Conservation (phyloP, 2,113 vertebrate genomes). For the Sturnira hondurensis region DNA sequence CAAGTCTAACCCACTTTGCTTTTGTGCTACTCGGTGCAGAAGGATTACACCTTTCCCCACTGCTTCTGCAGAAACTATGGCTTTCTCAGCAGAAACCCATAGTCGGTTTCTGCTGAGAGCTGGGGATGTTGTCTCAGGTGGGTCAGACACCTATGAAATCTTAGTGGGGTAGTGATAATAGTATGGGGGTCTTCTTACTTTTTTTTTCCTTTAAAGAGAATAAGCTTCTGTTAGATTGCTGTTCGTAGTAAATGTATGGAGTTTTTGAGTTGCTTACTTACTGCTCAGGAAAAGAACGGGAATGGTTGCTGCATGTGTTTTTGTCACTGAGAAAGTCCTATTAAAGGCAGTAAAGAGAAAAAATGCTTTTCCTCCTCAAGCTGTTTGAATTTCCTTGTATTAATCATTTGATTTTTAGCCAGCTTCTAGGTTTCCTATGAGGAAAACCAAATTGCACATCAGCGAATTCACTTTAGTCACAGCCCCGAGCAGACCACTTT, state of each 20-base stretch:
- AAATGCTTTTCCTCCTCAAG: constrained; percentile 5
- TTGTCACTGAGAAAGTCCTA: constrained; percentile 14
- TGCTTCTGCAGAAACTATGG: background rate
- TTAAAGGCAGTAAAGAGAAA: background rate
- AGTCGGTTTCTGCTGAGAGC: background rate
- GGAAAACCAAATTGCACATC: background rate
- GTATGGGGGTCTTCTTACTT: background rate
- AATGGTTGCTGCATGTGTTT: constrained; percentile 19
- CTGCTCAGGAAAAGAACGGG: background rate
- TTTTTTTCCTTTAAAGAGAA: background rate
- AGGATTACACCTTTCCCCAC: background rate
- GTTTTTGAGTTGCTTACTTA: constrained; percentile 18
- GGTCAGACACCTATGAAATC: background rate
- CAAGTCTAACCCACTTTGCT: background rate
- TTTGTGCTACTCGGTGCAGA: background rate
- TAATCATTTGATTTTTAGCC: constrained; percentile 31
- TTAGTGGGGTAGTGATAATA: background rate
- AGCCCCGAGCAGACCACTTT: constrained; percentile 16
- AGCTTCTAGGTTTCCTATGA: constrained; percentile 30
- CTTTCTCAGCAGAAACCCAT: too few relatives aligned
- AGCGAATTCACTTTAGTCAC: background rate
- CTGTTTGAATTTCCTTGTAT: constrained; percentile 22
- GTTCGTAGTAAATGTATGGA: background rate
- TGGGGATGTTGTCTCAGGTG: background rate
- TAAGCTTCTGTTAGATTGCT: background rate